Evolutionary conservation across 2,113 vertebrate species (phyloP), one percentile per base, ranked within the genome.

Genomic region (Peromyscus polionotus): DNA sequence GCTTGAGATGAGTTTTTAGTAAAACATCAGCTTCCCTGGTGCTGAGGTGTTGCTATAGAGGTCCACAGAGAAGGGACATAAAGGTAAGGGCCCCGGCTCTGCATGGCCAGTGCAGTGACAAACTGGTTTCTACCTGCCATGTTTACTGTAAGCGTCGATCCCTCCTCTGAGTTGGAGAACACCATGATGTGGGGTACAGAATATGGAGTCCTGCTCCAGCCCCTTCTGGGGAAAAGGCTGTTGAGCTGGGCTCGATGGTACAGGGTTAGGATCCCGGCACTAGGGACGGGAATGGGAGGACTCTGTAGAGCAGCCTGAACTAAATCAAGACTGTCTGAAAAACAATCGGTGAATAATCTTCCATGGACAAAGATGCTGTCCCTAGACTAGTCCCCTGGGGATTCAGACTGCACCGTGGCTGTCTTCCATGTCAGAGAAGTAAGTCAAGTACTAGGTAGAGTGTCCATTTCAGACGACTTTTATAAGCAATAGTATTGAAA

Each of bases 391-490:
- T 17, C 31, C 3, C 7, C n/a, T 51, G 19, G 68, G 67, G 73
- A 80, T 77, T 93, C 73, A 36, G 45, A 68, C 17, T 0, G 31
- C 10, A 5, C 54, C 4, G 19, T 63, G 7, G 92, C 33, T 48
- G 22, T 61, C 83, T 85, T 95, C 24, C 42, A 76, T 28, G 12
- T 84, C 51, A 68, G 86, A 65, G 72, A 13, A 63, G n/a, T 75
- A 13, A 63, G n/a, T 75, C 14, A 16, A 51, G 13, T 67, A 5
- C 24, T 14, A 5, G 88, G 26, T 28, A 19, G 39, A 42, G 42
- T 70, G 20, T 83, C 95, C 36, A 39, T 93, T 94, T 75, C 70
- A 11, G 87, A 42, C 48, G n/a, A 63, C 36, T 80, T 93, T 73
- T 36, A 28, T 3, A 90, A 95, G 86, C 11, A 28, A 45, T 90